Conservation (phyloP, 1,140 invertebrate species). For the Luehdorfia chinensis region DNA sequence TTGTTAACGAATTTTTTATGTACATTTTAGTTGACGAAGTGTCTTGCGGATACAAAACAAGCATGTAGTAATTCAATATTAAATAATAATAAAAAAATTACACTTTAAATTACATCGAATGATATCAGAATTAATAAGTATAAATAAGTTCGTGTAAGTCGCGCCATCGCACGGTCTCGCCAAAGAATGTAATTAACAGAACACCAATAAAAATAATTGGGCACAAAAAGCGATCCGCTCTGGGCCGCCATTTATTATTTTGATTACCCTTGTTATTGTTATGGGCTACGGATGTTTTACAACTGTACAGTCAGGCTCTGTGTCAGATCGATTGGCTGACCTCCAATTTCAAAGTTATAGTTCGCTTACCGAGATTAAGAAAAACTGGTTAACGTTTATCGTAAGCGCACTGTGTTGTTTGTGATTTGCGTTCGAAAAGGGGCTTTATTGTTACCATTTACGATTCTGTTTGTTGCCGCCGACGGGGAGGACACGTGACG, state of each 20-base stretch:
- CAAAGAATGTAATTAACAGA: slow-evolving; percentile 66
- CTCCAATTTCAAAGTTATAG: background rate
- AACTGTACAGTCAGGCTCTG: background rate
- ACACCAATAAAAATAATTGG: slow-evolving; percentile 71
- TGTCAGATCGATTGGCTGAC: background rate
- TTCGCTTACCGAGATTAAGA: background rate
- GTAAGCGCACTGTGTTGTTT: slow-evolving; percentile 17
- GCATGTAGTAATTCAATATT: too few species aligned
- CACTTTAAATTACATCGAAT: too few species aligned
- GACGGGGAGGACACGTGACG: slow-evolving; percentile 28
- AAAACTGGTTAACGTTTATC: background rate
- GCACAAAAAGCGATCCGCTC: slow-evolving; percentile 59
- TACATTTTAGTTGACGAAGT: too few species aligned
- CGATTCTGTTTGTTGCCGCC: slow-evolving; percentile 30
- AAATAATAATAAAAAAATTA: too few species aligned
- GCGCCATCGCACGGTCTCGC: slow-evolving; percentile 24
- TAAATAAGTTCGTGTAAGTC: too few species aligned
- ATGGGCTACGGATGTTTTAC: slow-evolving; percentile 23
- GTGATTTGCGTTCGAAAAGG: slow-evolving; percentile 15
- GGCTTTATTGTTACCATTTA: slow-evolving; percentile 32
- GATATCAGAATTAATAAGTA: too few species aligned
- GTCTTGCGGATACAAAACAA: too few species aligned
- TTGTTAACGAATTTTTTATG: too few species aligned
- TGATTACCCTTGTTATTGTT: slow-evolving; percentile 68
- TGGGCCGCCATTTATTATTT: slow-evolving; percentile 58